Evolutionary conservation across 2,797 vertebrate genomes (phyloP), one percentile per base, ranked within the genome.

Genomic region (Thalassophryne amazonica): DNA sequence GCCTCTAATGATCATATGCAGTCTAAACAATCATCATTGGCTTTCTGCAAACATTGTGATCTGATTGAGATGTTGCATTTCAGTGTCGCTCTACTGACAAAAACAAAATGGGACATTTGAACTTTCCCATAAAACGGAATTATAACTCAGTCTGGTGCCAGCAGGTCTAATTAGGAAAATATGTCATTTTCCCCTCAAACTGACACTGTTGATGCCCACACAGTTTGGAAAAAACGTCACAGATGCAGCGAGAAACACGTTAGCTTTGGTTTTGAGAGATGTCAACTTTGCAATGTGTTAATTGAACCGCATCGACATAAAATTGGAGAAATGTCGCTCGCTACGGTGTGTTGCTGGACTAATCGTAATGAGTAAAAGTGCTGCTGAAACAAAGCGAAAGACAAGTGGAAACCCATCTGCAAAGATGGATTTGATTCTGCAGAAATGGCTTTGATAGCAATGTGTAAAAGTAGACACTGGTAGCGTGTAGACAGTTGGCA

Each of bases 401-500:
- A 40, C 42, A 25, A 52, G 46, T 14, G 4, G 56, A 51, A 58
- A 42, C 37, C 12, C 16, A 7, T 20, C 12, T 33, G 60, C 51
- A 60, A 56, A 55, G 46, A 49, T 73, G 56, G 66, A 63, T 58
- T 43, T 2, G 13, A 60, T 79, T 58, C 57, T 15, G 2, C 54
- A 58, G 64, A 60, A 71, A 56, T 47, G 57, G 51, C 74, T 83
- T 73, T 77, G 82, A 86, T 86, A 85, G 73, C 60, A 69, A 81
- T 57, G 78, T 74, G 81, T 82, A 86, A 81, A 85, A 82, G 78
- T 57, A 83, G 73, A 76, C 79, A 56, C 64, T 78, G 78, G 72
- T 86, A 61, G 86, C 80, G 84, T 86, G 83, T 86, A 88, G 83
- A 88, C 86, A 56, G 56, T 78, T 76, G 83, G 83, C 84, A 86